These are phyloP conservation scores for Corella eumyota DNA, from an alignment of 23 tunicate genomes.

Conservation along the genomic window DNA sequence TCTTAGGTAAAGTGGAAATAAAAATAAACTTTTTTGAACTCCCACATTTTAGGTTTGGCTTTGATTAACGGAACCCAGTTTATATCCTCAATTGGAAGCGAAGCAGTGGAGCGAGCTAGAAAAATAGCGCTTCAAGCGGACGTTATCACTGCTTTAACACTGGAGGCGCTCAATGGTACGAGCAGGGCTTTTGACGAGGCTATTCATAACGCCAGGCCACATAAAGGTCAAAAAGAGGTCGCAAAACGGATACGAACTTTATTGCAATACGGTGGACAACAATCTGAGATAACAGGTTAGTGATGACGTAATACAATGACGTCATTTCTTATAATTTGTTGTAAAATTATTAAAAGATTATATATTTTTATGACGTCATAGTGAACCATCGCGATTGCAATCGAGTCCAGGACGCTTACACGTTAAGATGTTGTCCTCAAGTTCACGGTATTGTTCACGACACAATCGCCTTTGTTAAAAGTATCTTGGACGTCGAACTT, in stretches of 20 bases:
- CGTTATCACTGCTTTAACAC: conserved; percentile 87
- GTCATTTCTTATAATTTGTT: background rate
- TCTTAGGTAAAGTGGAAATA: too few species aligned
- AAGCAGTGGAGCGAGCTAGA: conserved; percentile 84
- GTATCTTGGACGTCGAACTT: conserved; percentile 61
- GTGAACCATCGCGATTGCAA: conserved; percentile 55
- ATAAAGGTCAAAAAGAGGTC: conserved; percentile 82
- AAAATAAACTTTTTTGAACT: too few species aligned
- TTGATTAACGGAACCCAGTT: conserved; percentile 92
- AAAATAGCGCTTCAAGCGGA: conserved; percentile 86
- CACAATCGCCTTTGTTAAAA: conserved; percentile 64
- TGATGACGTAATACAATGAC: background rate
- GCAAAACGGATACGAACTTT: conserved; percentile 72
- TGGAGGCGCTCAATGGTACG: conserved; percentile 86
- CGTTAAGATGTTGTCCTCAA: conserved; percentile 97
- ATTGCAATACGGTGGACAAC: conserved; percentile 50
- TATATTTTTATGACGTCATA: too few species aligned
- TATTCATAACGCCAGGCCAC: conserved; percentile 88
- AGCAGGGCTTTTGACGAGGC: conserved; percentile 80
- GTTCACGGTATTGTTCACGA: conserved; percentile 95
- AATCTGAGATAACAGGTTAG: conserved; percentile 84
- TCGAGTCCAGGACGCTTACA: conserved; percentile 93
- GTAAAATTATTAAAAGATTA: too few species aligned
- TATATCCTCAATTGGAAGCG: conserved; percentile 64
- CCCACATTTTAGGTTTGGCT: conserved; percentile 84